phyloP scores from a whole-genome alignment of 1,140 invertebrate species.

The Pseudomyrmex concolor region DNA sequence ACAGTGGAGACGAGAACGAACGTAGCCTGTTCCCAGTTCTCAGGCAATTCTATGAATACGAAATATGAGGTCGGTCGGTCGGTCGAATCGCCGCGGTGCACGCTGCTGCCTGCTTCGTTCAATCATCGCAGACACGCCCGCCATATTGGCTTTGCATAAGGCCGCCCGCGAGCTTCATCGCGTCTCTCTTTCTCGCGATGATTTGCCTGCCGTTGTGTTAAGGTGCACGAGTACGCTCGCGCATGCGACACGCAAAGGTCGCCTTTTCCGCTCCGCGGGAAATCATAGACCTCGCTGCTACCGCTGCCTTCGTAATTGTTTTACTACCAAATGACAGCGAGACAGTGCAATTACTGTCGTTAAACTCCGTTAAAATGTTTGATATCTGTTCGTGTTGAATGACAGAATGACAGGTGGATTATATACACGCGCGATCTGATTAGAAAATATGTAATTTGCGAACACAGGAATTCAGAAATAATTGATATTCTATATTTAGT shows the following conservation, averaged over 20 bases:
- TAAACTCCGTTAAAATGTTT: conserved; percentile 16
- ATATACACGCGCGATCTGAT: not conserved
- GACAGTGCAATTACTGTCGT: conserved; percentile 37
- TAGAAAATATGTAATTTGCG: not conserved
- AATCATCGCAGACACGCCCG: conserved; percentile 81
- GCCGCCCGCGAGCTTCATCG: conserved; percentile 65
- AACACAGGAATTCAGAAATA: not conserved
- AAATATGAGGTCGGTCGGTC: conserved; percentile 79
- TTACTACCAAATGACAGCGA: conserved; percentile 59
- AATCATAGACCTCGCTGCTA: conserved; percentile 64
- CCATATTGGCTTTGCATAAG: conserved; percentile 80
- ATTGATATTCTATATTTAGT: not conserved
- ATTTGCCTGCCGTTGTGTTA: conserved; percentile 14
- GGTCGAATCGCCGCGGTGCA: conserved; percentile 61
- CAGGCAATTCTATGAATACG: conserved; percentile 82
- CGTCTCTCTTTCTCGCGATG: conserved; percentile 57
- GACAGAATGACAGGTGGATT: no score
- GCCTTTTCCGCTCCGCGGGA: conserved; percentile 24
- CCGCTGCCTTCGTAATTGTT: conserved; percentile 61
- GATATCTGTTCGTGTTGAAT: not conserved
- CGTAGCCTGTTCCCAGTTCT: conserved; percentile 73
- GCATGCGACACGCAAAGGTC: conserved; percentile 63
- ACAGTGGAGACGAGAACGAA: conserved; percentile 63
- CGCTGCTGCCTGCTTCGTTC: conserved; percentile 74
- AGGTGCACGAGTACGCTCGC: conserved; percentile 44